Evolutionary conservation across 92 coral and sea anemone species (phyloP).

Genomic region (Palythoa grandiflora): DNA sequence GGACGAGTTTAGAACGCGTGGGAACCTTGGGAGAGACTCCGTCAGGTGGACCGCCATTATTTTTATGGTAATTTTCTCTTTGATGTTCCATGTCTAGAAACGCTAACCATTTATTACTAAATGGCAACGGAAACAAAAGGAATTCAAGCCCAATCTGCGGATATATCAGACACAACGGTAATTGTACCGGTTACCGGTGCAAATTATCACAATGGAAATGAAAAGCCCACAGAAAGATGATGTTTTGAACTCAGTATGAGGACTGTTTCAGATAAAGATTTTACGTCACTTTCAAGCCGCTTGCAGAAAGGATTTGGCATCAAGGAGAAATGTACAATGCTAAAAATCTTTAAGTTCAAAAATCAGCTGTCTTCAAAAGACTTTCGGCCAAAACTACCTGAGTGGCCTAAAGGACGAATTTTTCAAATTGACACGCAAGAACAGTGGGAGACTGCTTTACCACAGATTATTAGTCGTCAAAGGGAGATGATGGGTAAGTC

Average conservation of each 20-base stretch:
- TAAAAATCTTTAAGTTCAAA: slow-evolving; percentile 58
- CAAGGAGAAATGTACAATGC: slow-evolving; percentile 49
- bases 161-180: slow-evolving; percentile 17
- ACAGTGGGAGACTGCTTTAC: slow-evolving; percentile 54
- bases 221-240: slow-evolving; percentile 67
- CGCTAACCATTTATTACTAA: slow-evolving; percentile 36
- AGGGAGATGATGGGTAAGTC: slow-evolving; percentile 51
- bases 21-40: slow-evolving; percentile 31
- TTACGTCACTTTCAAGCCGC: slow-evolving; percentile 55
- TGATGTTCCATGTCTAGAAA: slow-evolving; percentile 48
- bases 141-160: slow-evolving; percentile 24
- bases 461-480: slow-evolving; percentile 41
- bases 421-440: slow-evolving; percentile 52
- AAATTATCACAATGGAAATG: slow-evolving; percentile 62
- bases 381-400: slow-evolving; percentile 56
- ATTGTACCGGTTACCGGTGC: slow-evolving; percentile 56
- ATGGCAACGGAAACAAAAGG: slow-evolving; percentile 44
- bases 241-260: slow-evolving; percentile 56
- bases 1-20: slow-evolving; percentile 15
- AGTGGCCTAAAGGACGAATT: slow-evolving; percentile 53
- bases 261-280: slow-evolving; percentile 44
- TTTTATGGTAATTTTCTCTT: slow-evolving; percentile 39
- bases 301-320: slow-evolving; percentile 63
- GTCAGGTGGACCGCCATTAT: slow-evolving; percentile 18
- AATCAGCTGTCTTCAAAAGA: slow-evolving; percentile 59